A percentile compares a stretch with the other conserved stretches of the same genome.
Conservation (phyloP, 92 coral and sea anemone species). For the Bergia puertoricense region DNA sequence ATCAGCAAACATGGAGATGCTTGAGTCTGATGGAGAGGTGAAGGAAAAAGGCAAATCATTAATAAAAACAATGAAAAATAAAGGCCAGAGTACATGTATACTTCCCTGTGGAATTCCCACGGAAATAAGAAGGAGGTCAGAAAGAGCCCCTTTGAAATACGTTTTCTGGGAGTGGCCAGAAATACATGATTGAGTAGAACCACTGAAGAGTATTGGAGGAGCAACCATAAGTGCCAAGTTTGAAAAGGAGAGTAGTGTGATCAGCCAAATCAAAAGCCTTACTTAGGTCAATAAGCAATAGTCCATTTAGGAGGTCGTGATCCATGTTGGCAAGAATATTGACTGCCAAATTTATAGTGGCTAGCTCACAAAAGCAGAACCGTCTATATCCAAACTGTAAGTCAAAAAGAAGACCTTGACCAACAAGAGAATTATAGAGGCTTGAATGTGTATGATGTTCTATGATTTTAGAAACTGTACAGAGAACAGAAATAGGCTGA, state of each 20-base stretch:
- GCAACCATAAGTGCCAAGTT: constrained; percentile 52
- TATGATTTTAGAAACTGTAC: no score
- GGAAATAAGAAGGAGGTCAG: constrained; percentile 49
- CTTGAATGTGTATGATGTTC: no score
- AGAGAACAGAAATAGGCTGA: no score
- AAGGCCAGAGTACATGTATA: constrained; percentile 47
- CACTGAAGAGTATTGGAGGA: constrained; percentile 32
- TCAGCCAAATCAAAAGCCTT: constrained; percentile 31
- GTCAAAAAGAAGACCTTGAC: background rate
- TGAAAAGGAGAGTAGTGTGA: constrained; percentile 46
- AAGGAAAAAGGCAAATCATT: constrained; percentile 43
- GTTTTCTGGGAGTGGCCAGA: constrained; percentile 53
- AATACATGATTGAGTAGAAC: constrained; percentile 36
- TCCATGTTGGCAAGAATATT: constrained; percentile 42
- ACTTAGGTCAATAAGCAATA: background rate
- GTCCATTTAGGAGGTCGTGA: constrained; percentile 37
- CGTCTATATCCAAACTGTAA: constrained; percentile 28
- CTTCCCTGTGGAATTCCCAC: constrained; percentile 59
- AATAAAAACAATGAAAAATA: constrained; percentile 45
- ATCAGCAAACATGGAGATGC: constrained; percentile 50
- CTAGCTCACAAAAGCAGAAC: constrained; percentile 57
- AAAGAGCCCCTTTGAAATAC: constrained; percentile 34
- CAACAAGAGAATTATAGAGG: no score
- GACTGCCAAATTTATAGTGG: constrained; percentile 37
- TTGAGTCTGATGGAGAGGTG: constrained; percentile 22